Base-by-base conservation (phyloP, 1,140 invertebrate genomes). In the Cydia amplana region DNA sequence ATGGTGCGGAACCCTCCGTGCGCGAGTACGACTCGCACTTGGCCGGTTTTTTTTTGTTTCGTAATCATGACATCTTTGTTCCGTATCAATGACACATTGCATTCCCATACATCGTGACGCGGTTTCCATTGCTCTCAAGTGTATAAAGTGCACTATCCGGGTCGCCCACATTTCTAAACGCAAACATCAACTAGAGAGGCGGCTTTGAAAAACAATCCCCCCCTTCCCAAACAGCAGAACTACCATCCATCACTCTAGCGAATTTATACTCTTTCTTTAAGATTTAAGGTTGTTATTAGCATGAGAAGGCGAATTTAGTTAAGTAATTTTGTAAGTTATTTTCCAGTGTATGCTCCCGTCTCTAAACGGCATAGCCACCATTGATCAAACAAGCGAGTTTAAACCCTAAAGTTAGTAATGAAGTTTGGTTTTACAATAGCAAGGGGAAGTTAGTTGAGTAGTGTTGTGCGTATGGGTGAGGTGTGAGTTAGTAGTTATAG, bases 401-500 rank as follows among this genome's bases (percentile, higher is more conserved):
- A 18, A n/a, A 51, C n/a, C n/a, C n/a, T 51, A 51, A 51, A 1
- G 49, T 51, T n/a, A 7, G 0, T 6, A 18, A 0, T 51, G 14
- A 51, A n/a, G 6, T 4, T 18, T 18, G 1, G 1, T n/a, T 1
- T n/a, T 51, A n/a, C 0, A 5, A 51, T 51, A 1, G 49, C 6
- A 51, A 51, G 0, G 2, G 6, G n/a, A 18, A 18, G 4, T n/a
- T n/a, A n/a, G 49, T 51, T 51, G 2, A 51, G 49, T 51, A 51
- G n/a, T 51, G 10, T 51, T n/a, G 16, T 51, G 12, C 10, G n/a
- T 2, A 18, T 7, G 0, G 49, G n/a, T 51, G 16, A 51, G 49
- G 49, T 51, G 49, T 51, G 49, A 51, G 49, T 51, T 51, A 18
- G 49, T 51, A 51, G 49, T 51, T 51, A 51, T 51, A 51, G 49